A percentile compares a stretch with the other conserved stretches of the same genome.
phyloP scores from a whole-genome alignment of 2,113 vertebrate species.

The Poicephalus meyeri region DNA sequence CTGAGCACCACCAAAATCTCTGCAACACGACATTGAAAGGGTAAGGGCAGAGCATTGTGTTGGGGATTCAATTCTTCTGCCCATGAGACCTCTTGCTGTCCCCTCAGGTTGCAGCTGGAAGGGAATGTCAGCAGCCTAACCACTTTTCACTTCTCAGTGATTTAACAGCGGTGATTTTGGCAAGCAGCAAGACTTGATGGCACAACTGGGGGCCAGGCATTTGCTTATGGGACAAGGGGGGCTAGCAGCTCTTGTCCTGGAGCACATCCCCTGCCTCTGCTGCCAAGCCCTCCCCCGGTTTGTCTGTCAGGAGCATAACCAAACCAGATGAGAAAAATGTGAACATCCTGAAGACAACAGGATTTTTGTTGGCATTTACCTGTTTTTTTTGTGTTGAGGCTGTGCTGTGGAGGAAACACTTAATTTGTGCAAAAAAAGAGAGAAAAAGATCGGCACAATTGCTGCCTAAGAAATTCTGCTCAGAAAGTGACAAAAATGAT shows the following conservation, averaged over 20 bases:
- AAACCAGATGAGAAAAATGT: not conserved
- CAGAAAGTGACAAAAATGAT: not conserved
- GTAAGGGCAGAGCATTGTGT: not conserved
- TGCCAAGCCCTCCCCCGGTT: not conserved
- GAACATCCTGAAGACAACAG: not conserved
- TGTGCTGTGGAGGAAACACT: not conserved
- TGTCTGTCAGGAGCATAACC: not conserved
- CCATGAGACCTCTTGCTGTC: not conserved
- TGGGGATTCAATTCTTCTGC: no score
- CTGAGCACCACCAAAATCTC: not conserved
- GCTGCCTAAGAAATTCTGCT: not conserved
- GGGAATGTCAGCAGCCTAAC: not conserved
- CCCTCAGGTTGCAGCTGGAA: not conserved
- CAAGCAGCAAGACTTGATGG: not conserved
- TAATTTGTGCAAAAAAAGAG: not conserved
- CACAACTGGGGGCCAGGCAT: rapidly evolving
- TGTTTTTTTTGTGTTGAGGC: not conserved
- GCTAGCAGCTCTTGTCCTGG: not conserved
- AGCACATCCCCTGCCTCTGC: not conserved
- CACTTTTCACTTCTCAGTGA: not conserved
- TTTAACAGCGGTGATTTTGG: not conserved
- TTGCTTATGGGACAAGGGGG: not conserved
- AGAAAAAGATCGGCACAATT: not conserved
- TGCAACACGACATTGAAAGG: not conserved
- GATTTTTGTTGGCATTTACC: not conserved